phyloP scores from a whole-genome alignment of 2,113 vertebrate species.

The Salvelinus fontinalis region DNA sequence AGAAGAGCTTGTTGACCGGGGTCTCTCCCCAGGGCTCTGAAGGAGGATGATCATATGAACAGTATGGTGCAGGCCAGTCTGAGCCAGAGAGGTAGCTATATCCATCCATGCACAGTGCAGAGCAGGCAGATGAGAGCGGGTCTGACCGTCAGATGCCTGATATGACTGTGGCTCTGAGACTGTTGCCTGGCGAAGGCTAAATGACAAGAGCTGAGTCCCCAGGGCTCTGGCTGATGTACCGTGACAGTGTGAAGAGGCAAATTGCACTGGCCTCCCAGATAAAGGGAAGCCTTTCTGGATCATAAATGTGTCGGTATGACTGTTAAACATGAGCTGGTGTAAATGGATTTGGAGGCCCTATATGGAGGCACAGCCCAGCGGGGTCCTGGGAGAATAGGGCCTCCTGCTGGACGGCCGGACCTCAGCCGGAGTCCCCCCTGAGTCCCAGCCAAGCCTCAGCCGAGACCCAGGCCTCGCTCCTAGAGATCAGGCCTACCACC shows the following conservation, averaged over 20 bases:
- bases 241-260: slow-evolving; percentile 32
- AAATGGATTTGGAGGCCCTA: slow-evolving; percentile 37
- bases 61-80: background rate
- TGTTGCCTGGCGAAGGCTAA: background rate
- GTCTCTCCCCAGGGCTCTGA: background rate
- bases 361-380: slow-evolving; percentile 2
- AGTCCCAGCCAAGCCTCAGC: background rate
- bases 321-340: slow-evolving; percentile 50
- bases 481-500: background rate
- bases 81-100: too few relatives aligned
- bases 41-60: slow-evolving; percentile 3
- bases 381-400: slow-evolving; percentile 19
- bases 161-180: background rate
- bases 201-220: slow-evolving; percentile 14
- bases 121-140: background rate
- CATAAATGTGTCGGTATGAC: slow-evolving; percentile 43
- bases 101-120: too few relatives aligned
- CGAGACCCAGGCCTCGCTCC: background rate
- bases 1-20: background rate
- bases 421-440: background rate
- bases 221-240: slow-evolving; percentile 20
- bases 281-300: slow-evolving; percentile 32
- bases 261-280: slow-evolving; percentile 22
- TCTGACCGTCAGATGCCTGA: slow-evolving; percentile 11
- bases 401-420: slow-evolving; percentile 34